Evolutionary conservation across 2,113 vertebrate genomes (phyloP).

Genomic region (Neodon shergylaensis): DNA sequence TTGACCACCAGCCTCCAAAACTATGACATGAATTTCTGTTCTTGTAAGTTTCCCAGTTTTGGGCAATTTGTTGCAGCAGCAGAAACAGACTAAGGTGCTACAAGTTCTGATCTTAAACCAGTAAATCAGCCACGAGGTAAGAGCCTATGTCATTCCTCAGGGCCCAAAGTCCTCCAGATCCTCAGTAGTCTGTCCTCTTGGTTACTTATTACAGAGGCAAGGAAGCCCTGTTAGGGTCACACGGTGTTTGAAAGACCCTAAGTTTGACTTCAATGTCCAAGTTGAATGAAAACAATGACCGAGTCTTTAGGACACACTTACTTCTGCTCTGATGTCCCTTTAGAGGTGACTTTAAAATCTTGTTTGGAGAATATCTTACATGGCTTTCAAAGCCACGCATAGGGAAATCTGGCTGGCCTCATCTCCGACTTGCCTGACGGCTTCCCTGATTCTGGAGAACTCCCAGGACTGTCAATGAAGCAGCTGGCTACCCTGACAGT

Average conservation of each 20-base stretch:
- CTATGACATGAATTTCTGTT: background rate
- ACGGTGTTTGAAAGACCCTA: background rate
- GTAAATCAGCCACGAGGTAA: fast-evolving
- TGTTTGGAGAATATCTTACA: background rate
- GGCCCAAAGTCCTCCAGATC: background rate
- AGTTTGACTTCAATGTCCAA: background rate
- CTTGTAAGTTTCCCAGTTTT: background rate
- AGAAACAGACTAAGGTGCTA: background rate
- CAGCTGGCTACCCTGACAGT: no score
- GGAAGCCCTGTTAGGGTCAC: background rate
- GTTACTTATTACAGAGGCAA: no score
- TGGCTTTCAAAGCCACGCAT: background rate
- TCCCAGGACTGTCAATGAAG: background rate
- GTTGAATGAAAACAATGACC: background rate
- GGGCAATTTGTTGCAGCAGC: background rate
- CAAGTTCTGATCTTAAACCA: background rate
- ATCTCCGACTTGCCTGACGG: background rate
- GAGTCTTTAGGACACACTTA: background rate
- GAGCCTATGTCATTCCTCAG: fast-evolving
- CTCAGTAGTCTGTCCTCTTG: no score
- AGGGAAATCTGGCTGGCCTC: background rate
- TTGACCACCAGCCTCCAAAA: background rate
- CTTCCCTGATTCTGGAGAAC: background rate
- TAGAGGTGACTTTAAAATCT: background rate
- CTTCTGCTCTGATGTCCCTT: fast-evolving